Base-by-base conservation (phyloP, 2,888 invertebrate genomes). In the Hydroisotoma schaefferi region DNA sequence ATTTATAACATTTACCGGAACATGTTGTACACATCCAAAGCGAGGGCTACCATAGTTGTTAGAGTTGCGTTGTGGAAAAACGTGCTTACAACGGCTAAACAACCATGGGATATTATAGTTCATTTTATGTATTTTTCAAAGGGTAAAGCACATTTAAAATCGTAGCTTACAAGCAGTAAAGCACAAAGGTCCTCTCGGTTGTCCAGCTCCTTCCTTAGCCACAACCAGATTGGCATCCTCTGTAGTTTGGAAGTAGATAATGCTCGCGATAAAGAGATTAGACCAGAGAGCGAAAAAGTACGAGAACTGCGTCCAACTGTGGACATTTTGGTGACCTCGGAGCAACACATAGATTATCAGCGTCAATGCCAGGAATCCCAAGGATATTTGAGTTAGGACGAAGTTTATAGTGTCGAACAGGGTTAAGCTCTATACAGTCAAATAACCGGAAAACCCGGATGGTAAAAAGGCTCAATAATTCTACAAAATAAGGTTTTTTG, bases 321-420 rank as follows among this genome's bases (percentile, higher is more conserved):
- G 65, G 3, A 65, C 61, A 29, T 59, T 59, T 28, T 65, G 65
- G 38, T 59, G 61, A 10, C 59, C 59, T 49, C 65, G 58, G 1
- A 65, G 33, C 57, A 65, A 54, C 29, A 65, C 25, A 28, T 65
- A 65, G n/a, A 65, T 65, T 20, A 65, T 33, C 25, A 65, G 28
- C 0, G 65, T 65, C 1, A 65, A 38, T 2, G 65, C 65, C 22
- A 65, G 37, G 52, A 65, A 65, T 48, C 61, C 65, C 37, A 65
- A 38, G 5, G 65, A 65, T 5, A 65, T 57, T 61, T 65, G 61
- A 6, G 61, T 65, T 27, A 65, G 44, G 44, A 65, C 59, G 29
- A 61, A 65, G 52, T 65, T 65, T 22, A 65, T 65, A 6, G 65
- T 65, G 48, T 65, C 65, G n/a, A 65, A 58, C 12, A 65, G 59